A percentile compares a stretch with the other conserved stretches of the same genome.
phyloP scores from a whole-genome alignment of 2,888 invertebrate species.

The Tiliacea citrago region DNA sequence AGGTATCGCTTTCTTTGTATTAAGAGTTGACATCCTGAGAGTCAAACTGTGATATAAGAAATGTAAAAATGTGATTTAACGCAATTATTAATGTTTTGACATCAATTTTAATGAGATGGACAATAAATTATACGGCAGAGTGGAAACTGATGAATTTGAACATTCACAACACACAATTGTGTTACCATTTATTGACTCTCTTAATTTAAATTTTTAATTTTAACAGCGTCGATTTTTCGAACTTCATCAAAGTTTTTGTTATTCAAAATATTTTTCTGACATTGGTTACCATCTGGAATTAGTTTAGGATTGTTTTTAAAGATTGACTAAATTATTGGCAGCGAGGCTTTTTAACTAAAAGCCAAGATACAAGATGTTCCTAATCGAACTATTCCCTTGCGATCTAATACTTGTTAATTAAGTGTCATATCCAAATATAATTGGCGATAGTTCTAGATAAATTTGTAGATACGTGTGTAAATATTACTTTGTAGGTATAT shows the following conservation, averaged over 20 bases:
- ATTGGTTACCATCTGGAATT: conserved; percentile 20
- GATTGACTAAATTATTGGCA: conserved; percentile 15
- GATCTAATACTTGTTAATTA: conserved; percentile 52
- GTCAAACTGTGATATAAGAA: conserved; percentile 71
- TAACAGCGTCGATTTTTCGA: conserved; percentile 16
- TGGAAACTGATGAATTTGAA: conserved; percentile 29
- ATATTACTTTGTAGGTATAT: conserved; percentile 50
- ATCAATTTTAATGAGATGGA: conserved; percentile 69
- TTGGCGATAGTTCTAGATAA: conserved; percentile 67
- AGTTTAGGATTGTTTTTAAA: conserved; percentile 4
- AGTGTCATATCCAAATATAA: conserved; percentile 67
- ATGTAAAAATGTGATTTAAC: conserved; percentile 77
- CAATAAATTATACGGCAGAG: conserved; percentile 66
- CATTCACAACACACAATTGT: no score
- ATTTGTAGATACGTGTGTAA: conserved; percentile 62
- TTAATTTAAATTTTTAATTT: conserved; percentile 31
- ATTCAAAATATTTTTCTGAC: conserved; percentile 7
- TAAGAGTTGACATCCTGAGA: conserved; percentile 53
- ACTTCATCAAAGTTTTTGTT: conserved; percentile 19
- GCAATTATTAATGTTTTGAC: conserved; percentile 76
- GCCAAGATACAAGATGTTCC: conserved; percentile 24
- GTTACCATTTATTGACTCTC: conserved; percentile 59
- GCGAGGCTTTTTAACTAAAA: conserved; percentile 13
- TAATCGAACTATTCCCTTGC: conserved; percentile 25
- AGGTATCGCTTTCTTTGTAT: conserved; percentile 38